Conservation (phyloP, 2,113 vertebrate genomes). For the Grammomys surdaster region DNA sequence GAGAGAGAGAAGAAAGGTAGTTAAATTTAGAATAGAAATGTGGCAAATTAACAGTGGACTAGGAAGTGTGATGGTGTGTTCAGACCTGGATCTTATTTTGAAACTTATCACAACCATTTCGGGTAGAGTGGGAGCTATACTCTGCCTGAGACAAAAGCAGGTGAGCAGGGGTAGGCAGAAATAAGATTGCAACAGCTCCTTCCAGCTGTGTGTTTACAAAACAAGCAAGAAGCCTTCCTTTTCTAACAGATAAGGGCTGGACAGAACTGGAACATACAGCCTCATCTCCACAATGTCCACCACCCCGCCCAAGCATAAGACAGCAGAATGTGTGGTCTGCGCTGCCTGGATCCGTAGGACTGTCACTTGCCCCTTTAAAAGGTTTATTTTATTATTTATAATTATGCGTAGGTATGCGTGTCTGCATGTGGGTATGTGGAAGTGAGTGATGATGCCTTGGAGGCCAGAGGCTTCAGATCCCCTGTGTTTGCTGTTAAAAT, state of each 20-base stretch:
- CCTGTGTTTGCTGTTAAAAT: background rate
- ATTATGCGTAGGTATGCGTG: background rate
- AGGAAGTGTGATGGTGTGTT: constrained; percentile 36
- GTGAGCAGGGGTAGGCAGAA: constrained; percentile 8
- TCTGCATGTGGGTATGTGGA: background rate
- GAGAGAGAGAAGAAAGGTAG: constrained; percentile 18
- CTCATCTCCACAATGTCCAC: background rate
- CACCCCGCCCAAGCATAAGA: background rate
- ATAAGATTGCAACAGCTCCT: constrained; percentile 59
- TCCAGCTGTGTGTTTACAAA: constrained; percentile 41
- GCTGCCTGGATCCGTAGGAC: background rate
- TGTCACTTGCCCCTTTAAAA: background rate
- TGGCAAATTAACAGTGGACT: constrained; percentile 64
- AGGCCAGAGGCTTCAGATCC: background rate
- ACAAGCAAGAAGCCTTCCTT: constrained; percentile 27
- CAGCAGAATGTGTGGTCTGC: background rate
- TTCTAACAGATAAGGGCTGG: background rate
- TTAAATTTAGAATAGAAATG: constrained; percentile 78
- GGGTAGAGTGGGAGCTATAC: background rate
- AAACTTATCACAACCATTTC: constrained; percentile 57
- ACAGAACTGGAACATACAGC: background rate
- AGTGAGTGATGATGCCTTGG: background rate
- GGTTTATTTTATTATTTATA: background rate
- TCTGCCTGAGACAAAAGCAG: background rate
- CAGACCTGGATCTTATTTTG: constrained; percentile 65